Conservation (phyloP, 1,140 invertebrate species). For the Bombus picipes region DNA sequence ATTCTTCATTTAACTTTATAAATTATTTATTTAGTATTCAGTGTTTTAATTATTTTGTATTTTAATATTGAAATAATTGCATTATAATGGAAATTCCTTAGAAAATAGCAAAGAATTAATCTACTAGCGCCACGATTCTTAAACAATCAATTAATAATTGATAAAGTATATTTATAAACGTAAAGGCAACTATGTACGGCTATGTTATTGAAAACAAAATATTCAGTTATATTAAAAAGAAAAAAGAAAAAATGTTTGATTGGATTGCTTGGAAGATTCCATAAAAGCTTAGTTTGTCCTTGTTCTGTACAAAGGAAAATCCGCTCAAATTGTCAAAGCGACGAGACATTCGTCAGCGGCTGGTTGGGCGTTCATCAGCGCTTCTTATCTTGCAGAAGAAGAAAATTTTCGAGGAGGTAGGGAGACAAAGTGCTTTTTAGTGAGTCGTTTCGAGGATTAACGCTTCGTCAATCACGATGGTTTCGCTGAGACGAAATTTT, state of each 20-base stretch:
- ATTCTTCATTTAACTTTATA: neutral
- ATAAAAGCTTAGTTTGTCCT: neutral
- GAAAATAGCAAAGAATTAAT: neutral
- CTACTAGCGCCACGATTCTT: neutral
- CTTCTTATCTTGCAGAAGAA: conserved; percentile 38
- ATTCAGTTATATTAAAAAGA: too few relatives aligned
- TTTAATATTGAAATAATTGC: neutral
- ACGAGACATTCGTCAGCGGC: conserved; percentile 29
- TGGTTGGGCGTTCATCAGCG: conserved; percentile 41
- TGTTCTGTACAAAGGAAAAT: conserved; percentile 35
- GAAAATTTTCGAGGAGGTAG: conserved; percentile 52
- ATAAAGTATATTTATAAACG: neutral
- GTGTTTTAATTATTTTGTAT: neutral
- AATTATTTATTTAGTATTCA: neutral
- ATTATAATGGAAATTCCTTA: neutral
- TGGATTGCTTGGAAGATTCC: neutral
- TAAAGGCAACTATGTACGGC: too few relatives aligned
- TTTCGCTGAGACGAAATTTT: conserved; percentile 67
- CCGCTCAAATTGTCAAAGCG: conserved; percentile 41
- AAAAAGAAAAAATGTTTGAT: neutral
- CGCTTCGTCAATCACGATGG: conserved; percentile 68
- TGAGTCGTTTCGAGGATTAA: conserved; percentile 73
- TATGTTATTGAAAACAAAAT: too few relatives aligned
- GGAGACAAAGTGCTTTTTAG: conserved; percentile 74
- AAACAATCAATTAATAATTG: neutral